Conservation (phyloP, 2,113 vertebrate species). For the Poecile atricapillus region DNA sequence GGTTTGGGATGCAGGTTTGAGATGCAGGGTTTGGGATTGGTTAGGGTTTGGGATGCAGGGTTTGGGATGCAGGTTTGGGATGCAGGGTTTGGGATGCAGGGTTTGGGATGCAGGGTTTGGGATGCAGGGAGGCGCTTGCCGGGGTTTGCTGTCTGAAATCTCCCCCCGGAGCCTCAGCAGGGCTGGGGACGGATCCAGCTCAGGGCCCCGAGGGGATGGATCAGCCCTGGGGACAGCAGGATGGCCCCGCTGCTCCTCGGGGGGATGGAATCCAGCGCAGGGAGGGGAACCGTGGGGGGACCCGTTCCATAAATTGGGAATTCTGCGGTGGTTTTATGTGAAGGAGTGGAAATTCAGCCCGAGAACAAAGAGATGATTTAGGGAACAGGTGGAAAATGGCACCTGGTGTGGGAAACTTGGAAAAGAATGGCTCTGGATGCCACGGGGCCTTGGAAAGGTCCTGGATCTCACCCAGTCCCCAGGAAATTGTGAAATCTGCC, state of each 20-base stretch:
- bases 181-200: neutral
- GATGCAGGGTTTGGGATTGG: no score
- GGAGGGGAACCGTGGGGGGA: rapidly evolving
- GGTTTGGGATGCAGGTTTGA: no score
- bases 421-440: neutral
- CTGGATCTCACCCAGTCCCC: neutral
- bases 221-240: neutral
- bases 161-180: rapidly evolving
- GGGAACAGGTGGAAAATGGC: neutral
- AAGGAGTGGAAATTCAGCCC: rapidly evolving
- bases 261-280: neutral
- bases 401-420: neutral
- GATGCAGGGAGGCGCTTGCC: neutral
- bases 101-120: no score
- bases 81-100: rapidly evolving
- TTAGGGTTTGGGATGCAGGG: no score
- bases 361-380: neutral
- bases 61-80: no score
- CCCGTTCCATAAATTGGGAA: rapidly evolving
- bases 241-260: rapidly evolving
- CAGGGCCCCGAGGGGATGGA: no score
- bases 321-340: rapidly evolving
- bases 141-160: neutral
- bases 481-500: rapidly evolving
- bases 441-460: neutral